Evolutionary conservation across 2,888 invertebrate species (phyloP).

Genomic region (Empis livida): DNA sequence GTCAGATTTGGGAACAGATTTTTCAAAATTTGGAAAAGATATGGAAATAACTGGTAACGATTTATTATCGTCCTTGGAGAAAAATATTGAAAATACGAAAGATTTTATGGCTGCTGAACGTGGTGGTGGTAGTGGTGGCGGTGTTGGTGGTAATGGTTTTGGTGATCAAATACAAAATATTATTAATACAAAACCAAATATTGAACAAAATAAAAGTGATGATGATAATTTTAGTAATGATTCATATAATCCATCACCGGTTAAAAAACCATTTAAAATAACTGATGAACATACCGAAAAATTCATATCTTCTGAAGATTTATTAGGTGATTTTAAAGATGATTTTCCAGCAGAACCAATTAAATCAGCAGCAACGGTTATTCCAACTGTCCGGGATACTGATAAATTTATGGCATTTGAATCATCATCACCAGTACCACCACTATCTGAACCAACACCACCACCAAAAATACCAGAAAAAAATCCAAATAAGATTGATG

Average conservation of each 20-base stretch:
- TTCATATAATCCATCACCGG: constrained; percentile 1
- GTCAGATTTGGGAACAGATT: constrained; percentile 5
- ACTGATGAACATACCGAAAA: constrained; percentile 20
- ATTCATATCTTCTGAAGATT: constrained; percentile 35
- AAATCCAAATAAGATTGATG: constrained; percentile 14
- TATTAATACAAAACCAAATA: too few relatives aligned
- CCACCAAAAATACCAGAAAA: constrained; percentile 16
- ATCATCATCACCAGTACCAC: neutral
- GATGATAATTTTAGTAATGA: neutral
- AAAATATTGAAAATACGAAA: constrained; percentile 7
- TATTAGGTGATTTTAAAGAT: constrained; percentile 28
- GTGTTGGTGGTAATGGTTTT: too few relatives aligned
- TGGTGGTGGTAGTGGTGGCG: neutral
- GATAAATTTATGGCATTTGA: neutral
- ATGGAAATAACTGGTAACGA: constrained; percentile 3
- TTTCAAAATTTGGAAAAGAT: neutral
- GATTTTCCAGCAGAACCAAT: neutral
- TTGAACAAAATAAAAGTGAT: neutral
- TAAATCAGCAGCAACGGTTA: constrained; percentile 5
- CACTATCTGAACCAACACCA: constrained; percentile 4
- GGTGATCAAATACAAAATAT: too few relatives aligned
- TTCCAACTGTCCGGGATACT: too few relatives aligned
- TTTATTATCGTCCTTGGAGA: constrained; percentile 4
- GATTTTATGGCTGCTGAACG: constrained; percentile 11
- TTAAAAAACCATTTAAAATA: constrained; percentile 4